A percentile compares a stretch with the other conserved stretches of the same genome.
These are phyloP conservation scores for Muraenolepis orangiensis DNA, from an alignment of 2,797 vertebrate species.

Conservation along the genomic window DNA sequence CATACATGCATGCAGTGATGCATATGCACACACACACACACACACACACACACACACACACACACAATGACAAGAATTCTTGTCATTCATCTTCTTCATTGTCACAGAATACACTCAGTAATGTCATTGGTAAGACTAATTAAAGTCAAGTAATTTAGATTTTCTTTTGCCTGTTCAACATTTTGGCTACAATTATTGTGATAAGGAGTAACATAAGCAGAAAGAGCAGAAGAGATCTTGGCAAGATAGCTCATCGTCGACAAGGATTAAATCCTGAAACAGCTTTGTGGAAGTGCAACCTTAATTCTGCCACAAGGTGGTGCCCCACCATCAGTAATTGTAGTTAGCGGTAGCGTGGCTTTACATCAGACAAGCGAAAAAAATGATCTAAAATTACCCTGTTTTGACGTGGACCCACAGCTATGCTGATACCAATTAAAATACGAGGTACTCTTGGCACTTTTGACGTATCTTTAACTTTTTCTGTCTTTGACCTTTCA, in stretches of 20 bases:
- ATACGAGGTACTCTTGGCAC: neutral
- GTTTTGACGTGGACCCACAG: neutral
- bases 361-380: constrained; percentile 8
- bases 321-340: constrained; percentile 22
- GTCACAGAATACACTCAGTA: no score
- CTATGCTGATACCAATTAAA: neutral
- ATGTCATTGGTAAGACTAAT: no score
- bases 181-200: no score
- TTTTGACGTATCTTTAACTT: neutral
- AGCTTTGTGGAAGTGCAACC: neutral
- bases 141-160: no score
- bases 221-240: neutral
- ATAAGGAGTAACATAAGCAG: no score
- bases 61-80: no score
- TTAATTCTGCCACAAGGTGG: constrained; percentile 44
- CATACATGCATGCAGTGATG: no score
- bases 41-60: no score
- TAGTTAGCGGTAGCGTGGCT: neutral
- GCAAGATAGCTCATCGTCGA: neutral
- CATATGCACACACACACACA: no score
- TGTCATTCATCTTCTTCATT: no score
- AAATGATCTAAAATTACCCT: constrained; percentile 4
- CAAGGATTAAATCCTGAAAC: neutral
- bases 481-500: neutral
- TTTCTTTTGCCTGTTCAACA: no score